Conservation (phyloP, 2,113 vertebrate species). For the Himantopus leucocephalus region DNA sequence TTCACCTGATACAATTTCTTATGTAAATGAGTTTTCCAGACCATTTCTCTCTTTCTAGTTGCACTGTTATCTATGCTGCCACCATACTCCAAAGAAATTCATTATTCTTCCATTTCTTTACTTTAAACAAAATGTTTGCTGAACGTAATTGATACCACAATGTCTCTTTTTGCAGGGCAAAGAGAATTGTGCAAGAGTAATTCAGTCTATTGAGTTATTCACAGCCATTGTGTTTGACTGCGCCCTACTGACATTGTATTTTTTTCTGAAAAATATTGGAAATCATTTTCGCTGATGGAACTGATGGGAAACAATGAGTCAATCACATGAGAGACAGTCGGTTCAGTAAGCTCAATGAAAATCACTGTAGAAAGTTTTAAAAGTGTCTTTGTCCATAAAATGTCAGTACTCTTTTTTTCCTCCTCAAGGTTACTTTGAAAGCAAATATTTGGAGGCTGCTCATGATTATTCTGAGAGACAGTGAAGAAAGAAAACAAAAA, state of each 20-base stretch:
- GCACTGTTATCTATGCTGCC: background rate
- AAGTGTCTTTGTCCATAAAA: constrained; percentile 19
- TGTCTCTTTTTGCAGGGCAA: background rate
- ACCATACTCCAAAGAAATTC: background rate
- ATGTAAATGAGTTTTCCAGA: background rate
- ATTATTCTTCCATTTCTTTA: constrained; percentile 12
- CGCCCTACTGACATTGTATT: background rate
- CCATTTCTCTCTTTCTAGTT: background rate
- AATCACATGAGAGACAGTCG: background rate
- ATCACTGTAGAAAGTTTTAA: constrained; percentile 3
- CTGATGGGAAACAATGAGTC: constrained; percentile 29
- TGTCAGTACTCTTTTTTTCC: background rate
- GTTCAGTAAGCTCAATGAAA: constrained; percentile 33
- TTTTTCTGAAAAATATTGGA: constrained; percentile 46
- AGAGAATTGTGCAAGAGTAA: background rate
- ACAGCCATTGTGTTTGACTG: constrained; percentile 10
- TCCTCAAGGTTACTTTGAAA: background rate
- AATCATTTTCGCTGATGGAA: constrained; percentile 51
- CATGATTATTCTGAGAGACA: background rate
- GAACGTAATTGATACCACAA: constrained; percentile 6
- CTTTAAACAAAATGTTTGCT: background rate
- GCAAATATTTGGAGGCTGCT: background rate
- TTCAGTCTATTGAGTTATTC: constrained; percentile 18
- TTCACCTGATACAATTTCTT: background rate
- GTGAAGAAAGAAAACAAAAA: background rate